Conservation (phyloP, 1,140 invertebrate species). For the Scylla paramamosain region DNA sequence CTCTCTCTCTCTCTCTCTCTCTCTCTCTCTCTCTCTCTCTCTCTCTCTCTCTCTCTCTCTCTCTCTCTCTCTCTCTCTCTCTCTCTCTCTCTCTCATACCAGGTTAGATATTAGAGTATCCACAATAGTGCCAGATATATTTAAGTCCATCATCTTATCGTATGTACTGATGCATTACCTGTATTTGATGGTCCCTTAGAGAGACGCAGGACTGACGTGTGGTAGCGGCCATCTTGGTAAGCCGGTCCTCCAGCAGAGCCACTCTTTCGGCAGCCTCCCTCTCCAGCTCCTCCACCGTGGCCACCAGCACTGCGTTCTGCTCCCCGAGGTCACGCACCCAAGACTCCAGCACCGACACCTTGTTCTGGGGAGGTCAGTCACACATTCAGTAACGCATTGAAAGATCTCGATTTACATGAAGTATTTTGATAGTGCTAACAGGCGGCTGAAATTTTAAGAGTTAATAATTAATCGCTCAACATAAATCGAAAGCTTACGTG, state of each 20-base stretch:
- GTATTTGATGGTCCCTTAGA: constrained; percentile 68
- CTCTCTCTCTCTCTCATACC: too few relatives aligned
- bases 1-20: too few relatives aligned
- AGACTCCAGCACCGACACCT: constrained; percentile 74
- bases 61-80: too few relatives aligned
- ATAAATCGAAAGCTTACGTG: too few relatives aligned
- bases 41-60: too few relatives aligned
- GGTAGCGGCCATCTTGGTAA: constrained; percentile 69
- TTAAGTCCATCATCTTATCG: too few relatives aligned
- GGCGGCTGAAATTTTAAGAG: neutral
- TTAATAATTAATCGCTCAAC: too few relatives aligned
- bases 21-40: too few relatives aligned
- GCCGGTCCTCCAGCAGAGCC: constrained; percentile 73
- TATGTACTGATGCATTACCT: constrained; percentile 54
- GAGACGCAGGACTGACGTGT: constrained; percentile 72
- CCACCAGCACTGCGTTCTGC: constrained; percentile 76
- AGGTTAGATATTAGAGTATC: too few relatives aligned
- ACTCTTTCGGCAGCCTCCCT: constrained; percentile 72
- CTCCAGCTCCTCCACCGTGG: constrained; percentile 76
- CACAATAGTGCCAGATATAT: too few relatives aligned
- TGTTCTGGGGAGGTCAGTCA: constrained; percentile 62
- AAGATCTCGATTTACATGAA: neutral
- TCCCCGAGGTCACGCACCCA: constrained; percentile 77
- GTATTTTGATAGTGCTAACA: too few relatives aligned
- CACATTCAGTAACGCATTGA: neutral